Evolutionary conservation across 2,888 invertebrate genomes (phyloP).

Genomic region (Dryococelus australis): DNA sequence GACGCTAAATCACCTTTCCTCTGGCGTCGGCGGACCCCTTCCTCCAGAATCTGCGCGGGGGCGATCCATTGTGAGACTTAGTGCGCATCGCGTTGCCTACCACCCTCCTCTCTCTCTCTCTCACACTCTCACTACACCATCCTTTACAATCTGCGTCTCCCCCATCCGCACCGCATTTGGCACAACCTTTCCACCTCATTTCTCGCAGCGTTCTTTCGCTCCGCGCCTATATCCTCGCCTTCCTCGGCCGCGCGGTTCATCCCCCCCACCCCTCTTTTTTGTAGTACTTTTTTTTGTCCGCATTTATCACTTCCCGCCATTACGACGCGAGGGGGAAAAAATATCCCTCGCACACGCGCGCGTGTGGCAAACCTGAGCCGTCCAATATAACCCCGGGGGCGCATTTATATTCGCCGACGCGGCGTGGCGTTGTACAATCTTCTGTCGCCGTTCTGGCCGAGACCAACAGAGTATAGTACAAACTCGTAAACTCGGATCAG

Average conservation of each 20-base stretch:
- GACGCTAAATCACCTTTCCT: background rate
- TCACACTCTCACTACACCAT: background rate
- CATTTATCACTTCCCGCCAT: constrained; percentile 11
- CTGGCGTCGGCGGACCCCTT: background rate
- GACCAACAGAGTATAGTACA: no score
- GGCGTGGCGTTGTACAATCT: no score
- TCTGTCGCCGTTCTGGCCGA: no score
- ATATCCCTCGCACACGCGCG: no score
- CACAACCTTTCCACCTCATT: constrained; percentile 1
- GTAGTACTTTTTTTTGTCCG: background rate
- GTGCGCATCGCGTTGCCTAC: background rate
- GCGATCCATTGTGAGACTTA: background rate
- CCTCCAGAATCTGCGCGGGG: background rate
- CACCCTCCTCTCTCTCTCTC: no score
- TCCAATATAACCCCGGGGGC: no score
- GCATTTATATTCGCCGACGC: no score
- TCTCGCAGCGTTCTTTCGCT: background rate
- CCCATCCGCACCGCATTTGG: background rate
- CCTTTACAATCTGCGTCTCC: background rate
- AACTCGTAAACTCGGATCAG: no score
- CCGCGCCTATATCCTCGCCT: background rate
- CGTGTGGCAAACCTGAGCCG: no score
- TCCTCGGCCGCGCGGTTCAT: background rate
- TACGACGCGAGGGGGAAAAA: no score
- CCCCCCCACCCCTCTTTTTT: no score